phyloP scores from a whole-genome alignment of 2,888 invertebrate genomes.

The Drosophila recens region DNA sequence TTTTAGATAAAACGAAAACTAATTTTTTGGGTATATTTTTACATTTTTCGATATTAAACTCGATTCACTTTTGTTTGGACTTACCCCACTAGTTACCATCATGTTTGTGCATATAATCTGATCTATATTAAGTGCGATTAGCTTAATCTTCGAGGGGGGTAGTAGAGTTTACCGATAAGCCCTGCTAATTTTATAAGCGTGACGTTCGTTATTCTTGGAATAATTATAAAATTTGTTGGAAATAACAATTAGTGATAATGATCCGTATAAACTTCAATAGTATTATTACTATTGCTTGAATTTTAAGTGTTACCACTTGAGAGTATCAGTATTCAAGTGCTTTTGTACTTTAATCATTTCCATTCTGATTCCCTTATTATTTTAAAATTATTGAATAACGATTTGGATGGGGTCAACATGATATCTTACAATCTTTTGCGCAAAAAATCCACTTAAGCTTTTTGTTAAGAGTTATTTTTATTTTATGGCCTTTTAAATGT shows the following conservation, averaged over 20 bases:
- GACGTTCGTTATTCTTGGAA: neutral
- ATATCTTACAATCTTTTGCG: neutral
- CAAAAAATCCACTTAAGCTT: neutral
- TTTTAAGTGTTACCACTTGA: neutral
- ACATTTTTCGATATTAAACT: no score
- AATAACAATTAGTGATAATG: neutral
- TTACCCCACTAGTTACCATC: neutral
- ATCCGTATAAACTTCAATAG: no score
- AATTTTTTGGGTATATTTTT: no score
- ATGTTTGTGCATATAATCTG: constrained; percentile 18
- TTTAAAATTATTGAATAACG: neutral
- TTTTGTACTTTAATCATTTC: neutral
- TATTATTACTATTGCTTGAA: no score
- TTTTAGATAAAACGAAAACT: no score
- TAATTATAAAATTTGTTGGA: neutral
- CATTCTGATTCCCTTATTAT: neutral
- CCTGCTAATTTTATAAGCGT: constrained; percentile 11
- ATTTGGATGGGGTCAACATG: neutral
- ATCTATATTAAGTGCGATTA: constrained; percentile 3
- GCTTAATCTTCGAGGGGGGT: neutral
- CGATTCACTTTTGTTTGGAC: no score
- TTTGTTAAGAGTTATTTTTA: neutral
- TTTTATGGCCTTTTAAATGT: neutral
- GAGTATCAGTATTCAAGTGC: neutral
- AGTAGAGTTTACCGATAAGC: neutral